Conservation (phyloP, 2,113 vertebrate species). For the Sardina pilchardus region DNA sequence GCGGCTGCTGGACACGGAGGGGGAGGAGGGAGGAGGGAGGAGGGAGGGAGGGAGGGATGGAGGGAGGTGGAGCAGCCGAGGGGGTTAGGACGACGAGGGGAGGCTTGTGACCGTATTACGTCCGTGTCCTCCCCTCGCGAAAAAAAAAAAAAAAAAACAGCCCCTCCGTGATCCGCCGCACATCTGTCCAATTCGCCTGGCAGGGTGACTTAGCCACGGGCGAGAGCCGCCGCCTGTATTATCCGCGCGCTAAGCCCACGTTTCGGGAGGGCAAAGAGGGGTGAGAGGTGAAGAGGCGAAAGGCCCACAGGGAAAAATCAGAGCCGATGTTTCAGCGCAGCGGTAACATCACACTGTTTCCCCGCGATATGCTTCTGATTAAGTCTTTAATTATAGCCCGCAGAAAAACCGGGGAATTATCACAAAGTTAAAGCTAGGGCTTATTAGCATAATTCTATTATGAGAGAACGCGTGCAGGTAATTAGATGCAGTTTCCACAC, state of each 20-base stretch:
- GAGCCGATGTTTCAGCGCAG: background rate
- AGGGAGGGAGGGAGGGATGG: too few species aligned
- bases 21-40: background rate
- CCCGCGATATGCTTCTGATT: background rate
- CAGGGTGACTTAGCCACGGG: background rate
- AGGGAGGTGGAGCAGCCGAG: background rate
- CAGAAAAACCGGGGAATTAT: background rate
- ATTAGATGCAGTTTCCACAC: background rate
- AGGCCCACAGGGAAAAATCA: background rate
- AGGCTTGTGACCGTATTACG: too few species aligned
- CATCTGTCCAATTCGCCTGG: background rate
- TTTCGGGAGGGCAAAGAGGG: background rate
- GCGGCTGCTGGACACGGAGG: background rate
- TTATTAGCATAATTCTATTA: constrained; percentile 34
- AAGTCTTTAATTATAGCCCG: constrained; percentile 13
- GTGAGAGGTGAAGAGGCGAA: background rate
- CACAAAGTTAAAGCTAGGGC: constrained; percentile 3
- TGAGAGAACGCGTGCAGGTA: constrained; percentile 1
- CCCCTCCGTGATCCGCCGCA: background rate
- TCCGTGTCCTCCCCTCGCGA: background rate
- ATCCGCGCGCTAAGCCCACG: background rate
- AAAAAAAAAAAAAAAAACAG: background rate
- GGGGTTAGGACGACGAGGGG: background rate
- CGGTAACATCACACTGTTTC: background rate
- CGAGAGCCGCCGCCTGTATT: background rate